A percentile compares a stretch with the other conserved stretches of the same genome.
Conservation (phyloP, 1,140 invertebrate species). For the Xylocopa sonorina region DNA sequence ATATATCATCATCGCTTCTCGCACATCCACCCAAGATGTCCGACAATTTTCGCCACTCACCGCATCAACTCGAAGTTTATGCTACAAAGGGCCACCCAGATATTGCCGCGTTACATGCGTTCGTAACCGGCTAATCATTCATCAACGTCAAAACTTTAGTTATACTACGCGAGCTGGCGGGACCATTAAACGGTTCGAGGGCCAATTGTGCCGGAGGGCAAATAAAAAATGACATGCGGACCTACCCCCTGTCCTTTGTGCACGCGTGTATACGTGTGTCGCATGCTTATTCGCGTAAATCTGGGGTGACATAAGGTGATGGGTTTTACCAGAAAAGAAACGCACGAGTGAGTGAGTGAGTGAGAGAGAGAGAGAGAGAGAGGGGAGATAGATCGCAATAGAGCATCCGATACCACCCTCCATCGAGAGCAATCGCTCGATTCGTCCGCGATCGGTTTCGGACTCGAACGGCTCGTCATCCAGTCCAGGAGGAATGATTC, state of each 20-base stretch:
- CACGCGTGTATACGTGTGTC: too few relatives aligned
- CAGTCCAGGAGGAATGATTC: neutral
- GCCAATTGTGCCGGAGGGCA: neutral
- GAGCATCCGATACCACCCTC: too few relatives aligned
- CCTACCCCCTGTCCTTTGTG: neutral
- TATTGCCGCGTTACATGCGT: slow-evolving; percentile 21
- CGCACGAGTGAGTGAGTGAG: too few relatives aligned
- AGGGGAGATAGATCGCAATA: neutral
- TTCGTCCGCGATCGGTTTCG: neutral
- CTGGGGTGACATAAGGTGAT: neutral
- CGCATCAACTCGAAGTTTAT: neutral
- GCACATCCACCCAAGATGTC: too few relatives aligned
- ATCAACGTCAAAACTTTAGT: slow-evolving; percentile 23
- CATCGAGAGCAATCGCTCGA: neutral
- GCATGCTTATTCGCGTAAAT: neutral
- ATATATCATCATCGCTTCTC: too few relatives aligned
- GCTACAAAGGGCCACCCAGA: neutral
- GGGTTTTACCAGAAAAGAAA: neutral
- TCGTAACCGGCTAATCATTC: neutral
- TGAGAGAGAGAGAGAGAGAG: too few relatives aligned
- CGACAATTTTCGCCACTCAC: too few relatives aligned
- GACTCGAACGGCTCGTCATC: neutral
- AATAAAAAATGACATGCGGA: slow-evolving; percentile 24
- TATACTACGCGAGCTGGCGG: neutral
- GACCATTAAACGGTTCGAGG: neutral